Evolutionary conservation across 2,888 invertebrate species (phyloP).

Genomic region (Ferrisia virgata): DNA sequence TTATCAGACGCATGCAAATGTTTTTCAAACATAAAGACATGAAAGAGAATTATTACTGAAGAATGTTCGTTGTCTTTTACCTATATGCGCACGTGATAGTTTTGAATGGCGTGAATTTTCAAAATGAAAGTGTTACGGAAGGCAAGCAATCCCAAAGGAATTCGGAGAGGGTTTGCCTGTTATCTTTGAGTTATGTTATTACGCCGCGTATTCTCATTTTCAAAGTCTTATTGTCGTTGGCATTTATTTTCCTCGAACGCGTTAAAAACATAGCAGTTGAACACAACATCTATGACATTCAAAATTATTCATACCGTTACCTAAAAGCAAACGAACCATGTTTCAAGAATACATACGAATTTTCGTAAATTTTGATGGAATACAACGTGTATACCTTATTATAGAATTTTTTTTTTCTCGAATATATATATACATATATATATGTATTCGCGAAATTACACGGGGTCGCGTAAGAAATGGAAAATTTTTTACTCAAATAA

Average conservation of each 20-base stretch:
- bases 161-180: slow-evolving; percentile 13
- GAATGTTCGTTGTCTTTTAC: slow-evolving; percentile 33
- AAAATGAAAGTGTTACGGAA: slow-evolving; percentile 5
- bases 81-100: slow-evolving; percentile 37
- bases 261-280: slow-evolving; percentile 13
- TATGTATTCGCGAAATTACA: neutral
- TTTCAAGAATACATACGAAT: neutral
- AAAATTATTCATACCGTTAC: slow-evolving; percentile 4
- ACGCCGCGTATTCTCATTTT: slow-evolving; percentile 3
- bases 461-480: neutral
- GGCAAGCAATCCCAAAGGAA: neutral
- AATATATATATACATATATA: neutral
- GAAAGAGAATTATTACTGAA: slow-evolving; percentile 35
- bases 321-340: neutral
- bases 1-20: slow-evolving; percentile 39
- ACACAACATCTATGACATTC: slow-evolving; percentile 9
- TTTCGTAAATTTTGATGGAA: neutral
- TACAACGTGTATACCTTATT: neutral
- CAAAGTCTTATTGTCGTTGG: slow-evolving; percentile 17
- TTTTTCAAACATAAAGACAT: slow-evolving; percentile 39
- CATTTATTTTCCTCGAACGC: neutral
- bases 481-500: neutral
- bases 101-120: slow-evolving; percentile 17
- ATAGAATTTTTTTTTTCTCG: neutral
- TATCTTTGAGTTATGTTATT: slow-evolving; percentile 9